Percentiles rank a stretch among this genome's conserved stretches.
These are phyloP conservation scores for Desmodus rotundus DNA, from an alignment of 2,113 vertebrate genomes.

Conservation along the genomic window DNA sequence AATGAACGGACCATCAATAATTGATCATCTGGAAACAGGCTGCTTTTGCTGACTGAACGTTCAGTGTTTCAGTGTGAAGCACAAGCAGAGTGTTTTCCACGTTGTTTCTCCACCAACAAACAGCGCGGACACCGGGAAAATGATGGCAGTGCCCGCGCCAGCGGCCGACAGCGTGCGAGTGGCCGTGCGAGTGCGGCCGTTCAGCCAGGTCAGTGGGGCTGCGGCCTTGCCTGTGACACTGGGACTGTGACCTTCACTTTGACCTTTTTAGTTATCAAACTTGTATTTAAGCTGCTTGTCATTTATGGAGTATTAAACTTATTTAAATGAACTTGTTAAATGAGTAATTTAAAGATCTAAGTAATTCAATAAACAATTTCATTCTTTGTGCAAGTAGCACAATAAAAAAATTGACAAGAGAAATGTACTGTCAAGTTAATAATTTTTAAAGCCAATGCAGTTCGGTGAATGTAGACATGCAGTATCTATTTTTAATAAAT, in stretches of 20 bases:
- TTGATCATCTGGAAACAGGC: conserved; percentile 40
- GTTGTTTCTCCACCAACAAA: conserved; percentile 55
- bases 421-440: conserved; percentile 48
- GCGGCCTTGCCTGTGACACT: conserved; percentile 13
- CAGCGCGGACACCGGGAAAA: conserved; percentile 7
- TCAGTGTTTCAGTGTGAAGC: neutral
- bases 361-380: conserved; percentile 47
- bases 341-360: conserved; percentile 51
- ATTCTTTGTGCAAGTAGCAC: conserved; percentile 60
- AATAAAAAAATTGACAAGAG: conserved; percentile 60
- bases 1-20: conserved; percentile 64
- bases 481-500: neutral
- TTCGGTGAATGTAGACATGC: neutral
- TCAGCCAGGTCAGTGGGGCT: conserved; percentile 85
- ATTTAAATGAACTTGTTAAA: conserved; percentile 70
- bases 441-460: neutral
- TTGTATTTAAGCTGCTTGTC: conserved; percentile 71
- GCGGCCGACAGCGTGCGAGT: conserved; percentile 84
- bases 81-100: conserved; percentile 7
- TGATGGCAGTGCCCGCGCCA: conserved; percentile 69
- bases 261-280: conserved; percentile 29
- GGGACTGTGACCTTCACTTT: conserved; percentile 43
- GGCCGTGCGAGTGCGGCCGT: conserved; percentile 85
- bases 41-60: conserved; percentile 47
- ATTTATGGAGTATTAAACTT: conserved; percentile 62